A percentile compares a stretch with the other conserved stretches of the same genome.
phyloP scores from a whole-genome alignment of 64 coral and sea anemone species.

The Porites australiensis region DNA sequence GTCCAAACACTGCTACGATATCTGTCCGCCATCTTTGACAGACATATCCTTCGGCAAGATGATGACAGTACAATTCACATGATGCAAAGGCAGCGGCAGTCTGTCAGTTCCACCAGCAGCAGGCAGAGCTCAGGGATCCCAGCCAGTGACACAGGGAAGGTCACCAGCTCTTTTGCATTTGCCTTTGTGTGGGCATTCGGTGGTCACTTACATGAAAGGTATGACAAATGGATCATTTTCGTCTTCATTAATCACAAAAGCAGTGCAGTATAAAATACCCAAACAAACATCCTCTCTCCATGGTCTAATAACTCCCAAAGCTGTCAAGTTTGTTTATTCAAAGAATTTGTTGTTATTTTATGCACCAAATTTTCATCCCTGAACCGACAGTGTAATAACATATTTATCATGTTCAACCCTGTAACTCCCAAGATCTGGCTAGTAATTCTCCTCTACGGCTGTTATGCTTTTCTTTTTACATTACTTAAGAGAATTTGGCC shows the following conservation, averaged over 20 bases:
- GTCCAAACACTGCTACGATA: conserved; percentile 80
- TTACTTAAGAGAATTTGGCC: no score
- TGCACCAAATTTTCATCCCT: no score
- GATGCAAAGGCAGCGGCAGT: conserved; percentile 31
- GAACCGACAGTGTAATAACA: no score
- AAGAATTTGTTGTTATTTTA: no score
- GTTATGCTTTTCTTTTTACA: no score
- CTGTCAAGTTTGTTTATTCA: no score
- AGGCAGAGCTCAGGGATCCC: conserved; percentile 82
- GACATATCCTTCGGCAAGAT: conserved; percentile 85
- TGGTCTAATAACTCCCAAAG: no score
- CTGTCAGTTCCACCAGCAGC: conserved; percentile 60
- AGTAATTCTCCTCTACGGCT: no score
- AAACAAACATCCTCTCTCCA: neutral
- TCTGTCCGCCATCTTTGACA: conserved; percentile 90
- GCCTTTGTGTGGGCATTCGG: conserved; percentile 98
- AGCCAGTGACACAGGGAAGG: conserved; percentile 80
- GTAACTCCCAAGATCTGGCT: no score
- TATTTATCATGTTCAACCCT: no score
- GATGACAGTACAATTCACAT: conserved; percentile 66
- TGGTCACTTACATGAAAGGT: conserved; percentile 97
- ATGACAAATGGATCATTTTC: neutral
- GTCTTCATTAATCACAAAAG: neutral
- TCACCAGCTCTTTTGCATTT: conserved; percentile 91
- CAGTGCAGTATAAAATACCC: neutral